These are phyloP conservation scores for Saimiri boliviensis DNA, from an alignment of 2,113 vertebrate species.

Conservation along the genomic window DNA sequence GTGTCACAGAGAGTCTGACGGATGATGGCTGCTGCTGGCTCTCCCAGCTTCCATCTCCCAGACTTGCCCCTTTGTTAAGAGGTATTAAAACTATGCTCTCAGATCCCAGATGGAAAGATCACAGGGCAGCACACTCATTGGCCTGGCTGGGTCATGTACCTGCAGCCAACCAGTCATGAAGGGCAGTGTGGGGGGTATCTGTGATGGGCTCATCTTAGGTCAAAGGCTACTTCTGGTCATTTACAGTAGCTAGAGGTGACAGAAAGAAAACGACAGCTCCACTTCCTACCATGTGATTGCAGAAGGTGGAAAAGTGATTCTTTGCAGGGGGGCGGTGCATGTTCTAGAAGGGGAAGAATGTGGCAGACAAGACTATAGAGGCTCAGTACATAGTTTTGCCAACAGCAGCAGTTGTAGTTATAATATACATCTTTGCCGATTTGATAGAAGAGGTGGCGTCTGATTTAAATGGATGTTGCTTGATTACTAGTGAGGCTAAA, in stretches of 20 bases:
- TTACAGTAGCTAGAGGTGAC: background rate
- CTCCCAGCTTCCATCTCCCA: background rate
- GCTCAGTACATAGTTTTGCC: background rate
- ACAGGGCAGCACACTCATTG: background rate
- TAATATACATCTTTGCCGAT: background rate
- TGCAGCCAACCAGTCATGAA: background rate
- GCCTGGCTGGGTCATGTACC: background rate
- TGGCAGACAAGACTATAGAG: background rate
- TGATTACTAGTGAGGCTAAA: background rate
- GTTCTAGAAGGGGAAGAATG: background rate
- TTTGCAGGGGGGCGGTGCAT: rapidly evolving
- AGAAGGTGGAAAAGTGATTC: background rate
- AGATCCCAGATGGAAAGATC: background rate
- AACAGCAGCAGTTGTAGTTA: background rate
- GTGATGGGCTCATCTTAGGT: background rate
- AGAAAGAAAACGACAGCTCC: background rate
- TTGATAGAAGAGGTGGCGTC: background rate
- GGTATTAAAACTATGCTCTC: background rate
- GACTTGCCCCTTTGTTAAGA: background rate
- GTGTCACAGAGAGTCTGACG: too few species aligned
- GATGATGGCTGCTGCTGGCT: background rate
- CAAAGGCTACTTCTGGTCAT: background rate
- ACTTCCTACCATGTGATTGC: background rate
- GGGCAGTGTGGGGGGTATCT: background rate
- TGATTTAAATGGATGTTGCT: background rate